Conservation (phyloP, 2,888 invertebrate species). For the Acleris literana region DNA sequence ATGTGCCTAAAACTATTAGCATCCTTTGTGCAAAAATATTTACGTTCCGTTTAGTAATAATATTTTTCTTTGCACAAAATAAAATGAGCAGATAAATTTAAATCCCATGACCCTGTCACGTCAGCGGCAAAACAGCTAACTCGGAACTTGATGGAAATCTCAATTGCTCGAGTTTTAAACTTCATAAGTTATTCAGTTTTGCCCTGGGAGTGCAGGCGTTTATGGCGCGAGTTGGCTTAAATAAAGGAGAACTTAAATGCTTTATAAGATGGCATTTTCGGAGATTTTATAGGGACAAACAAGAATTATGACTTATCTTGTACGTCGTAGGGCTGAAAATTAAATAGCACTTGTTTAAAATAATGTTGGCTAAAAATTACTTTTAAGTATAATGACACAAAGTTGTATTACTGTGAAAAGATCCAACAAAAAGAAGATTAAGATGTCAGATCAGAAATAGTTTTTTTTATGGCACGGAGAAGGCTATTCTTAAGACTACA, state of each 20-base stretch:
- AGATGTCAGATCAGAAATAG: too few species aligned
- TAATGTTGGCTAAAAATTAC: too few species aligned
- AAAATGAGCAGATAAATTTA: slow-evolving; percentile 1
- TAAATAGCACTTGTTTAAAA: too few species aligned
- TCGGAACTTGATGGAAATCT: slow-evolving; percentile 44
- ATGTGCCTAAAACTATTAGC: too few species aligned
- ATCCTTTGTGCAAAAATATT: too few species aligned
- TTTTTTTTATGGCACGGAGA: too few species aligned
- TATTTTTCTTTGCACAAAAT: not conserved
- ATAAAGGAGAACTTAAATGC: slow-evolving; percentile 32
- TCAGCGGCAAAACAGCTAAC: slow-evolving; percentile 34
- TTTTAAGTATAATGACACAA: too few species aligned
- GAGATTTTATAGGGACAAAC: slow-evolving; percentile 5
- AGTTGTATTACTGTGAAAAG: too few species aligned
- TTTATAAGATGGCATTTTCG: slow-evolving; percentile 24
- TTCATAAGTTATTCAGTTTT: slow-evolving; percentile 46
- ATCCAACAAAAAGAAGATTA: too few species aligned
- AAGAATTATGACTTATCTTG: not conserved
- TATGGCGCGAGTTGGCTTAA: slow-evolving; percentile 38
- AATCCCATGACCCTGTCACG: slow-evolving; percentile 20
- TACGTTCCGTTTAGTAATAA: too few species aligned
- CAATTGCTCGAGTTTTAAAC: slow-evolving; percentile 43
- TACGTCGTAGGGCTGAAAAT: too few species aligned
- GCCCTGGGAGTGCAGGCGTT: slow-evolving; percentile 42
- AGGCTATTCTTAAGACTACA: too few species aligned